Conservation (phyloP, 2,888 invertebrate genomes). For the Cinara cedri region DNA sequence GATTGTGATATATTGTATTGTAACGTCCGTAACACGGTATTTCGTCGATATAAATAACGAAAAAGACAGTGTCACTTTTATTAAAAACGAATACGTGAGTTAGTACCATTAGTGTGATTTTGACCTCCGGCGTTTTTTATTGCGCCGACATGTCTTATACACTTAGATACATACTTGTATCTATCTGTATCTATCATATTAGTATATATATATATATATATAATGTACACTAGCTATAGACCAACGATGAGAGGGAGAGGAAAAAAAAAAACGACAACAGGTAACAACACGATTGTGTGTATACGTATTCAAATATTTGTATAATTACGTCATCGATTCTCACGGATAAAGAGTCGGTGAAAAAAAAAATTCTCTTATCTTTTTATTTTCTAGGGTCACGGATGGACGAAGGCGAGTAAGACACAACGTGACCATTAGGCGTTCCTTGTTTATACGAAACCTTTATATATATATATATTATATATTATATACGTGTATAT, state of each 20-base stretch:
- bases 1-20: too few species aligned
- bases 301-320: conserved; percentile 46
- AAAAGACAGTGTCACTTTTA: conserved; percentile 6
- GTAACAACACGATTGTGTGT: conserved; percentile 39
- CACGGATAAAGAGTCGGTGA: conserved; percentile 24
- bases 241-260: conserved; percentile 22
- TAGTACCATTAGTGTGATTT: conserved; percentile 25
- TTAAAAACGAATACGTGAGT: conserved; percentile 4
- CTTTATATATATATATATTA: conserved; percentile 2
- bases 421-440: conserved; percentile 53
- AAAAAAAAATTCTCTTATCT: conserved; percentile 45
- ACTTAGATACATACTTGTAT: not conserved
- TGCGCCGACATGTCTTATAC: conserved; percentile 23
- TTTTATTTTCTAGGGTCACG: conserved; percentile 42
- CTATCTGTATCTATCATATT: conserved; percentile 9
- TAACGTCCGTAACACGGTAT: too few species aligned
- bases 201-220: not conserved
- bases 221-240: too few species aligned
- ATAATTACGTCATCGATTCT: conserved; percentile 52
- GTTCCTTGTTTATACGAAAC: conserved; percentile 44
- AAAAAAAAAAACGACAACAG: conserved; percentile 15
- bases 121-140: conserved; percentile 22
- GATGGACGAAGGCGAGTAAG: conserved; percentile 17
- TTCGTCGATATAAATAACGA: conserved; percentile 2
- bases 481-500: conserved; percentile 5